phyloP scores from a whole-genome alignment of 2,797 vertebrate species.

The Platalea minor region DNA sequence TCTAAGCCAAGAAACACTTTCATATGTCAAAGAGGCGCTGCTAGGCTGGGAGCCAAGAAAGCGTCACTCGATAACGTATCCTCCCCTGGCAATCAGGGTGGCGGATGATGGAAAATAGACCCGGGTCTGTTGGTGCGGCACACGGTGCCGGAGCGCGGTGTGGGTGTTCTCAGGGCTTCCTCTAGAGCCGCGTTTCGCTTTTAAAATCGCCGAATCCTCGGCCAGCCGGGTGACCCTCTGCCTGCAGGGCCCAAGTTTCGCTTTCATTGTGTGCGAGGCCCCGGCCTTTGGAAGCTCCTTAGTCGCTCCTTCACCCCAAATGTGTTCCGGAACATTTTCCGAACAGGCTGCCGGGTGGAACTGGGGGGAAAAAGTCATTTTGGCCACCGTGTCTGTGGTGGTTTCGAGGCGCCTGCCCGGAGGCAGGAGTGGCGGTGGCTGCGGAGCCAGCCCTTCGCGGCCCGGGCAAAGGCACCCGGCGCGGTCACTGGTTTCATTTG shows the following conservation, averaged over 20 bases:
- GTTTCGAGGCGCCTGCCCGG: not conserved
- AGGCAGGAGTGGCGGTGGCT: not conserved
- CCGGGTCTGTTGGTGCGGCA: rapidly evolving
- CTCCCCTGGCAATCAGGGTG: not conserved
- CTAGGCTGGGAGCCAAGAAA: not conserved
- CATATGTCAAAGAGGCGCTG: not conserved
- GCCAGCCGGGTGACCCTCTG: not conserved
- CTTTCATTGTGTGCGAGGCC: rapidly evolving
- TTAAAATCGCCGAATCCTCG: rapidly evolving
- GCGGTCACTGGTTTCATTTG: too few species aligned
- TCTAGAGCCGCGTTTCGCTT: rapidly evolving
- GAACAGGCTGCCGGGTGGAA: rapidly evolving
- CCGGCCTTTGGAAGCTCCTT: rapidly evolving
- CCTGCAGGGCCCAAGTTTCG: rapidly evolving
- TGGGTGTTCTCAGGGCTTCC: not conserved
- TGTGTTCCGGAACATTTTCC: rapidly evolving
- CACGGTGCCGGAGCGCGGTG: rapidly evolving
- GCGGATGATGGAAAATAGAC: not conserved
- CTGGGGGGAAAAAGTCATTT: rapidly evolving
- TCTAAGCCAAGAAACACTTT: not conserved
- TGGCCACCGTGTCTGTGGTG: not conserved
- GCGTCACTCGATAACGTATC: not conserved
- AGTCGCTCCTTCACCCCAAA: rapidly evolving
- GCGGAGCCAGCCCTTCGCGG: not conserved
- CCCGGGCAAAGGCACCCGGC: too few species aligned